These are phyloP conservation scores for Percopsis transmontana DNA, from an alignment of 2,113 vertebrate species.

Conservation along the genomic window DNA sequence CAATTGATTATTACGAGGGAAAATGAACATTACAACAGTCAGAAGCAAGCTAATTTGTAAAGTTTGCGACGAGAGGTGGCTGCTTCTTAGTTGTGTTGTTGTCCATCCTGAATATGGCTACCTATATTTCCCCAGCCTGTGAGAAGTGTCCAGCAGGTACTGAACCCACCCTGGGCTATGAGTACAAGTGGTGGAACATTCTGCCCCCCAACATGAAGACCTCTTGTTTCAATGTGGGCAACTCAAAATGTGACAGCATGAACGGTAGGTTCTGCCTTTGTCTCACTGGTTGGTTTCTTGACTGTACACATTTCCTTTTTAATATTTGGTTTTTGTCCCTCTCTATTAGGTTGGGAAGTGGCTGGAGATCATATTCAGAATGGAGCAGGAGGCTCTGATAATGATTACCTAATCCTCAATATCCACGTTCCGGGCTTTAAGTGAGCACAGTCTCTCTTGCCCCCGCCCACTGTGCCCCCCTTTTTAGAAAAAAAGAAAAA, in stretches of 20 bases:
- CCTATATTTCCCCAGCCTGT: slow-evolving; percentile 77
- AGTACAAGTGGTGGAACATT: slow-evolving; percentile 98
- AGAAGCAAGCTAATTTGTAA: too few species aligned
- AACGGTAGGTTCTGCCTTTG: slow-evolving; percentile 82
- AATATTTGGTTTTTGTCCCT: not conserved
- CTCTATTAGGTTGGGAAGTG: slow-evolving; percentile 90
- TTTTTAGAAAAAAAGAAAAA: not conserved
- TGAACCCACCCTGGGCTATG: slow-evolving; percentile 88
- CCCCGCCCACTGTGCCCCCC: not conserved
- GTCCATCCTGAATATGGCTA: too few species aligned
- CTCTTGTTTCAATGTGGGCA: slow-evolving; percentile 96
- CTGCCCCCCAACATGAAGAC: slow-evolving; percentile 95
- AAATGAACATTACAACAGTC: too few species aligned
- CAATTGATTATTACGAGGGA: too few species aligned
- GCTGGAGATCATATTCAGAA: slow-evolving; percentile 92
- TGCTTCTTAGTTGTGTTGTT: too few species aligned
- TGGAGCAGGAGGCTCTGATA: slow-evolving; percentile 91
- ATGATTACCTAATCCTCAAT: slow-evolving; percentile 96
- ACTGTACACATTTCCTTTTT: not conserved
- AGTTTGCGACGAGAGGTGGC: too few species aligned
- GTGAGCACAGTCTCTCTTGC: slow-evolving; percentile 78
- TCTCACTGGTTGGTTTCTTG: too few species aligned
- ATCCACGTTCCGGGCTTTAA: slow-evolving; percentile 94
- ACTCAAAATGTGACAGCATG: slow-evolving; percentile 94
- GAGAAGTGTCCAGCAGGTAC: slow-evolving; percentile 90